phyloP scores from a whole-genome alignment of 2,888 invertebrate species.

The Pediacus dermestoides region DNA sequence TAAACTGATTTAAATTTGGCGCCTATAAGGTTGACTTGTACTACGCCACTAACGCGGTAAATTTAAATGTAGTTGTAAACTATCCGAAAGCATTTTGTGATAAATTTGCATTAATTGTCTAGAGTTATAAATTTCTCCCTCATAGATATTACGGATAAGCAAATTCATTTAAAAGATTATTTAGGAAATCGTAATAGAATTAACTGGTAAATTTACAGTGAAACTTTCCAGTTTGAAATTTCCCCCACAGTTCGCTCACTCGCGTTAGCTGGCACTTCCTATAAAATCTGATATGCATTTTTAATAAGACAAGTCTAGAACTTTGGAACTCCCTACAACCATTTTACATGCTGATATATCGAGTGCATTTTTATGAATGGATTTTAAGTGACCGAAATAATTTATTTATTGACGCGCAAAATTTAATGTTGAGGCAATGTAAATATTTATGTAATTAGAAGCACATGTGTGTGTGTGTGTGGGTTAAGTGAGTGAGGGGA shows the following conservation, averaged over 20 bases:
- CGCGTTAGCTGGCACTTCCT: slow-evolving; percentile 5
- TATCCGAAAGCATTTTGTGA: too few species aligned
- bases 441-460: slow-evolving; percentile 25
- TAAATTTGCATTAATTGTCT: slow-evolving; percentile 12
- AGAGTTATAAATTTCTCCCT: slow-evolving; percentile 17
- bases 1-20: too few species aligned
- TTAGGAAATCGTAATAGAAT: slow-evolving; percentile 24
- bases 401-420: too few species aligned
- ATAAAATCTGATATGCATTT: slow-evolving; percentile 26
- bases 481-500: not conserved
- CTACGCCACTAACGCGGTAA: too few species aligned
- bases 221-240: slow-evolving; percentile 15
- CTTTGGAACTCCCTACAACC: slow-evolving; percentile 25
- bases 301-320: slow-evolving; percentile 21
- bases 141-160: slow-evolving; percentile 17
- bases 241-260: not conserved
- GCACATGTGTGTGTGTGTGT: slow-evolving; percentile 5
- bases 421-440: slow-evolving; percentile 12
- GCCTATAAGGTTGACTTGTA: too few species aligned
- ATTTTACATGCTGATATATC: too few species aligned
- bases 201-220: slow-evolving; percentile 23
- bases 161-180: slow-evolving; percentile 23
- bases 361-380: too few species aligned
- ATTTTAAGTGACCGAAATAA: too few species aligned
- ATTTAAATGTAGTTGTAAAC: too few species aligned